These are phyloP conservation scores for Drosophila pandora DNA, from an alignment of 1,140 invertebrate species.

Conservation along the genomic window DNA sequence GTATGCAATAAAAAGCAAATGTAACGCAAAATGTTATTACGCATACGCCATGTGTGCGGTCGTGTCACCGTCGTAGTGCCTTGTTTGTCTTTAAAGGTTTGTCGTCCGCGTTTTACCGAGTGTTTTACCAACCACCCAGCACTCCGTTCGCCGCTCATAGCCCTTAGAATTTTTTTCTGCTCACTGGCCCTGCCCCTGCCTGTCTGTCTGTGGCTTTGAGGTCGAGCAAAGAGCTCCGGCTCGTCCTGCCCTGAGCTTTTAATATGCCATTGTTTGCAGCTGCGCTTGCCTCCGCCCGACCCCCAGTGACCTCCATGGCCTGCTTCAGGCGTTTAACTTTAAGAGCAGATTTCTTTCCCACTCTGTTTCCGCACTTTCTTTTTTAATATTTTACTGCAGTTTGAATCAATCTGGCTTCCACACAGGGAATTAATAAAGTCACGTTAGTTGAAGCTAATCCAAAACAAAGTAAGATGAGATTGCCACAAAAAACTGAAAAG, in stretches of 20 bases:
- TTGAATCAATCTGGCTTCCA: slow-evolving; percentile 1
- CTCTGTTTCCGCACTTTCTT: slow-evolving; percentile 8
- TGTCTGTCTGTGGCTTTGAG: slow-evolving; percentile 30
- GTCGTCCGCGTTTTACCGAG: slow-evolving; percentile 17
- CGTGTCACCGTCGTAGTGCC: slow-evolving; percentile 39
- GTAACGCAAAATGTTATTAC: slow-evolving; percentile 81
- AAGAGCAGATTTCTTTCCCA: slow-evolving; percentile 29
- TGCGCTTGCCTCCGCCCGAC: slow-evolving; percentile 60
- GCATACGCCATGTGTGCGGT: slow-evolving; percentile 65
- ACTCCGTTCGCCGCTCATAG: not conserved
- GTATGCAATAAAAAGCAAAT: slow-evolving; percentile 82
- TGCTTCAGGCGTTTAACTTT: slow-evolving; percentile 32
- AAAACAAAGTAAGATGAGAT: not conserved
- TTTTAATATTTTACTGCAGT: slow-evolving; percentile 27
- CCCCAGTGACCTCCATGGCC: slow-evolving; percentile 51
- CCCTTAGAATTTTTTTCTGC: slow-evolving; percentile 14
- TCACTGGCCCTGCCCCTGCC: not conserved
- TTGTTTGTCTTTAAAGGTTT: slow-evolving; percentile 66
- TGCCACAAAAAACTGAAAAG: too few relatives aligned
- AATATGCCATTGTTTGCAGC: slow-evolving; percentile 80
- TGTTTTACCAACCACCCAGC: not conserved
- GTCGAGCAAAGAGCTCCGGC: slow-evolving; percentile 18
- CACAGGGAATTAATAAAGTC: not conserved
- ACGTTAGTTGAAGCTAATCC: not conserved
- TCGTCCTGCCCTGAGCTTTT: slow-evolving; percentile 61